phyloP scores from a whole-genome alignment of 2,113 vertebrate genomes.

The Myotis brandtii region DNA sequence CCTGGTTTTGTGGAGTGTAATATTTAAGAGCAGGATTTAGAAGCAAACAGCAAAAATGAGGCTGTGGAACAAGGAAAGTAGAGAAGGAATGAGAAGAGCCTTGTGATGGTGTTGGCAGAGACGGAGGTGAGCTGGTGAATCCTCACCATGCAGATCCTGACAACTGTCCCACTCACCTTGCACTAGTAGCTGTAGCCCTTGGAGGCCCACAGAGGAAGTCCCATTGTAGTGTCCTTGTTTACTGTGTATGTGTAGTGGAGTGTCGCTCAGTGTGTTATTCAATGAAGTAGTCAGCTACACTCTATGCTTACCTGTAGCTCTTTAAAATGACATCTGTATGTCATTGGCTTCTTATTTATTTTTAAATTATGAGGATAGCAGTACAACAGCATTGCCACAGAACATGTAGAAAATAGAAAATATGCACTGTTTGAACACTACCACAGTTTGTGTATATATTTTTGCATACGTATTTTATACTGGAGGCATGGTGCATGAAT shows the following conservation, averaged over 20 bases:
- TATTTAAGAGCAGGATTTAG: background rate
- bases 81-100: background rate
- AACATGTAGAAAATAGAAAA: conserved; percentile 40
- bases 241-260: rapidly evolving
- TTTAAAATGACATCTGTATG: background rate
- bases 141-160: background rate
- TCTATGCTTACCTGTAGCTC: background rate
- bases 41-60: background rate
- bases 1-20: background rate
- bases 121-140: background rate
- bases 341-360: background rate
- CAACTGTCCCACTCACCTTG: background rate
- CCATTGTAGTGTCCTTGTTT: background rate
- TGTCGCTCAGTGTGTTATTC: background rate
- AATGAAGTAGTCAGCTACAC: background rate
- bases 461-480: background rate
- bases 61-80: background rate
- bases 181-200: background rate
- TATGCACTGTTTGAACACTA: background rate
- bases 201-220: background rate
- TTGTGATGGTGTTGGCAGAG: background rate
- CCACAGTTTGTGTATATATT: background rate
- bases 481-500: too few relatives aligned
- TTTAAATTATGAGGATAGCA: conserved; percentile 19
- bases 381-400: background rate